Conservation (phyloP, 1,140 invertebrate species). For the Himalopsyche phryganea region DNA sequence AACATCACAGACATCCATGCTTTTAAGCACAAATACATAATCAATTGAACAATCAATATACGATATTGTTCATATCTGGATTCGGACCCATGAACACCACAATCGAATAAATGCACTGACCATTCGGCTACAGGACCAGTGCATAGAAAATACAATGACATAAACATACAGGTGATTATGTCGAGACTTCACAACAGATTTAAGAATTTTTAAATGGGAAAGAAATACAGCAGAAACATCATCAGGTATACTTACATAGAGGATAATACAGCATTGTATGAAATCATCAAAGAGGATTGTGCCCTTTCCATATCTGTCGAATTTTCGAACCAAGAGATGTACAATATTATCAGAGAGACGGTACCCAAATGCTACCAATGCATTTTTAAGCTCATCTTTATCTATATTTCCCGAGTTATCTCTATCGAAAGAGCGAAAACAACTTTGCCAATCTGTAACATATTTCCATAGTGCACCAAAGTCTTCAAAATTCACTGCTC, state of each 20-base stretch:
- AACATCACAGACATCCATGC: no score
- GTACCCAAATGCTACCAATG: conserved; percentile 91
- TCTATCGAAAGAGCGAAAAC: conserved; percentile 90
- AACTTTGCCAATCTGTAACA: conserved; percentile 96
- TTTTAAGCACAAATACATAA: no score
- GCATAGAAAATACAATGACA: no score
- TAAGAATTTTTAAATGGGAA: no score
- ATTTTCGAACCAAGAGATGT: conserved; percentile 82
- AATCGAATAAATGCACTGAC: no score
- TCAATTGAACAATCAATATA: no score
- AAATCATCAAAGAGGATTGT: conserved; percentile 98
- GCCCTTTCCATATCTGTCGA: conserved; percentile 87
- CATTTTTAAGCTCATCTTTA: conserved; percentile 81
- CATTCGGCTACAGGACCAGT: no score
- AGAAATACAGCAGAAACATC: no score
- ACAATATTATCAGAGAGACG: conserved; percentile 82
- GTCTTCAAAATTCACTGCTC: conserved; percentile 92
- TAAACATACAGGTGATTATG: no score
- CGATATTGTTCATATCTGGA: no score
- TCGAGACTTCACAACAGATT: no score
- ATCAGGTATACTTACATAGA: conserved; percentile 74
- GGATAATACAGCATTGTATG: conserved; percentile 91
- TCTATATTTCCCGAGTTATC: conserved; percentile 97
- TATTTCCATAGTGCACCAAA: conserved; percentile 97
- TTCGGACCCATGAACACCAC: no score